A percentile compares a stretch with the other conserved stretches of the same genome.
These are phyloP conservation scores for Octodonta nipae DNA, from an alignment of 2,888 invertebrate genomes.

Conservation along the genomic window DNA sequence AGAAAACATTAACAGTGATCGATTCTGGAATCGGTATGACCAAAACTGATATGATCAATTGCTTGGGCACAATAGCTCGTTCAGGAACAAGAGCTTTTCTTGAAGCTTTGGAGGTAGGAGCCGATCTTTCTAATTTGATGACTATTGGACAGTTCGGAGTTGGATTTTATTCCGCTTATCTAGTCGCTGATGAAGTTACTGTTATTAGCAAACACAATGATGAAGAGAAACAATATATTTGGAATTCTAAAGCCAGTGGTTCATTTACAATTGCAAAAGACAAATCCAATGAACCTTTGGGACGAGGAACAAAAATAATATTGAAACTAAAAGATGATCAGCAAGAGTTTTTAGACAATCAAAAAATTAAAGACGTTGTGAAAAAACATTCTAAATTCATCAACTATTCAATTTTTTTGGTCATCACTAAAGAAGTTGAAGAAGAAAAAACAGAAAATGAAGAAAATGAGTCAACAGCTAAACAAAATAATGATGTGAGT, in stretches of 20 bases:
- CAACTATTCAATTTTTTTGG: conserved; percentile 85
- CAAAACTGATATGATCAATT: conserved; percentile 96
- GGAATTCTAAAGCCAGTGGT: conserved; percentile 97
- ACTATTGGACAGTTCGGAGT: conserved; percentile 99
- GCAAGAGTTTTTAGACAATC: conserved; percentile 85
- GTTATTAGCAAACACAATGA: conserved; percentile 95
- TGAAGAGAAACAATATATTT: conserved; percentile 91
- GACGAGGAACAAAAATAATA: conserved; percentile 86
- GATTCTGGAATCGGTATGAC: conserved; percentile 99
- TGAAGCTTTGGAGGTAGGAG: conserved; percentile 98
- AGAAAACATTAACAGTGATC: conserved; percentile 86
- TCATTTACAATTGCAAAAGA: conserved; percentile 84
- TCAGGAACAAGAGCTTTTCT: conserved; percentile 99
- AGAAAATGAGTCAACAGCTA: conserved; percentile 43
- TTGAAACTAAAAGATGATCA: conserved; percentile 93
- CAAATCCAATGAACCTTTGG: conserved; percentile 58
- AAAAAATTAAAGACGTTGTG: conserved; percentile 89
- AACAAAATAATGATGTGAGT: conserved; percentile 46
- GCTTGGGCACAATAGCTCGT: conserved; percentile 96
- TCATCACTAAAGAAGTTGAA: conserved; percentile 87
- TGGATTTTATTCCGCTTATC: conserved; percentile 97
- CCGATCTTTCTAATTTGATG: conserved; percentile 96
- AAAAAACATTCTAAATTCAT: conserved; percentile 95
- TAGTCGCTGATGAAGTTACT: conserved; percentile 86
- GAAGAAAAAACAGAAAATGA: conserved; percentile 56